Evolutionary conservation across 1,140 invertebrate genomes (phyloP).

Genomic region (Leptestheria dahalacensis): DNA sequence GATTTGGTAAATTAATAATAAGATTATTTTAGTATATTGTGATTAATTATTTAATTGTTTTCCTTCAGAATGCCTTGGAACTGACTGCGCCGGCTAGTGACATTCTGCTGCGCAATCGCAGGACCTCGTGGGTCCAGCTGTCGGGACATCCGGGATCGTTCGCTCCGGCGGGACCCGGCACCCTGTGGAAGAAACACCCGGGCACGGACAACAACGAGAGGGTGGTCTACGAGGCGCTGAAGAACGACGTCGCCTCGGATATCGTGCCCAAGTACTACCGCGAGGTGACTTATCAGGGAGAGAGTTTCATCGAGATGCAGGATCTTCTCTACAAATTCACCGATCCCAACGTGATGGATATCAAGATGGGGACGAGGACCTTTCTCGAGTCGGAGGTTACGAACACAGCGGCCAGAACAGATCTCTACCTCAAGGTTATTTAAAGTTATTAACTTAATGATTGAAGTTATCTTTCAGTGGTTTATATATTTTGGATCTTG

Average conservation of each 20-base stretch:
- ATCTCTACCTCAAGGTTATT: slow-evolving; percentile 59
- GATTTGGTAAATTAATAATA: too few relatives aligned
- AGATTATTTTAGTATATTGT: background rate
- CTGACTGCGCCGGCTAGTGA: slow-evolving; percentile 80
- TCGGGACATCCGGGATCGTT: slow-evolving; percentile 85
- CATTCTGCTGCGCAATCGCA: slow-evolving; percentile 58
- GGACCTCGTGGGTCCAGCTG: slow-evolving; percentile 48
- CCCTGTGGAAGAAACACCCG: slow-evolving; percentile 74
- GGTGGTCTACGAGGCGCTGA: slow-evolving; percentile 63
- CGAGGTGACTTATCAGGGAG: slow-evolving; percentile 67
- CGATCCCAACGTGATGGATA: slow-evolving; percentile 79
- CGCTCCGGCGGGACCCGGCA: slow-evolving; percentile 81
- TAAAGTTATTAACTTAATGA: too few relatives aligned
- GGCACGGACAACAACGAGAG: slow-evolving; percentile 35
- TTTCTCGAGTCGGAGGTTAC: slow-evolving; percentile 87
- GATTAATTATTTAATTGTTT: slow-evolving; percentile 28
- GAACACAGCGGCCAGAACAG: slow-evolving; percentile 55
- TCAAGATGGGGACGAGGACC: slow-evolving; percentile 82
- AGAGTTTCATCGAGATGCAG: slow-evolving; percentile 78
- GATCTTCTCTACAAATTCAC: slow-evolving; percentile 69
- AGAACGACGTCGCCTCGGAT: slow-evolving; percentile 54
- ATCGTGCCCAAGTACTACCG: slow-evolving; percentile 76
- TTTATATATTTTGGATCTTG: too few relatives aligned
- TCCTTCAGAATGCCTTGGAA: slow-evolving; percentile 87
- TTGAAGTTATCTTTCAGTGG: too few relatives aligned